phyloP scores from a whole-genome alignment of 2,888 invertebrate species.

The Meghimatium bilineatum region DNA sequence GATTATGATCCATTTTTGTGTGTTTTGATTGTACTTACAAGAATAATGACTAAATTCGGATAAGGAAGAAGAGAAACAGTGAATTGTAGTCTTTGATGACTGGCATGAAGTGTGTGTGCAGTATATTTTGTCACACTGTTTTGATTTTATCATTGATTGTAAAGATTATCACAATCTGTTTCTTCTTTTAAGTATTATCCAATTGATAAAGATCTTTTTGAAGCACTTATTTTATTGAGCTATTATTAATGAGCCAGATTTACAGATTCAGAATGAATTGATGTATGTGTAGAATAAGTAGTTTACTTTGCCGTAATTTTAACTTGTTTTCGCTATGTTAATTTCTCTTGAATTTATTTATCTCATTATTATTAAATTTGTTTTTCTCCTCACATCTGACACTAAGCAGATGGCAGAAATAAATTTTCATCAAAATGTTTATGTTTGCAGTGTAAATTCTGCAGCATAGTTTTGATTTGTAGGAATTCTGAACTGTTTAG shows the following conservation, averaged over 20 bases:
- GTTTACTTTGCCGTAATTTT: no score
- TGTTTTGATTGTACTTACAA: not conserved
- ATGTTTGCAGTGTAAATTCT: no score
- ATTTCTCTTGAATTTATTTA: no score
- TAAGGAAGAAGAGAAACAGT: not conserved
- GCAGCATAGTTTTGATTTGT: no score
- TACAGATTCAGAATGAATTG: no score
- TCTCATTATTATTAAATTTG: no score
- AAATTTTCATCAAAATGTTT: no score
- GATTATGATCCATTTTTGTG: not conserved
- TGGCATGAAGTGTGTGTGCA: not conserved
- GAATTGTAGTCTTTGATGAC: not conserved
- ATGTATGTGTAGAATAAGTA: no score
- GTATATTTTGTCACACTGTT: not conserved
- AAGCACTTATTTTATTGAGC: not conserved
- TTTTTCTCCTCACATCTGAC: no score
- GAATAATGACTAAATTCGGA: not conserved
- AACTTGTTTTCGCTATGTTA: no score
- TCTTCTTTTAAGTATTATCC: not conserved
- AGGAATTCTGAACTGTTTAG: no score
- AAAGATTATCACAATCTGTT: not conserved
- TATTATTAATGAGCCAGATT: not conserved
- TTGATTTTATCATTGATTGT: constrained; percentile 1
- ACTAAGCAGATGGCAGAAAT: no score
- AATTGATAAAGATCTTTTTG: not conserved